Percentiles rank a stretch among this genome's conserved stretches.
These are phyloP conservation scores for Brachionus sp. DNA, from an alignment of 1,140 invertebrate species.

Conservation along the genomic window DNA sequence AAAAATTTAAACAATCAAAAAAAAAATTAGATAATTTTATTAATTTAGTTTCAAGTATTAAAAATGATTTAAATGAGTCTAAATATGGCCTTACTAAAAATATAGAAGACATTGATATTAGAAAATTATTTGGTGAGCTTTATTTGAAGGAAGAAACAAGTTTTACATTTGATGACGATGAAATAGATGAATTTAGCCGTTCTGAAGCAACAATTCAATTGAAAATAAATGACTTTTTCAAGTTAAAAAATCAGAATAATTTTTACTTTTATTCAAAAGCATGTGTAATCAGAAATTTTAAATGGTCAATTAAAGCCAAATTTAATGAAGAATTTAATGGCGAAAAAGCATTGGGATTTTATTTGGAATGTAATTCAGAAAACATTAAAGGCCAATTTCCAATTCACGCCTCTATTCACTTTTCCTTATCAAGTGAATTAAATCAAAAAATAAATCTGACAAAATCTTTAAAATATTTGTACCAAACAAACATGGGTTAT, in stretches of 20 bases:
- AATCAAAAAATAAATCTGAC: neutral
- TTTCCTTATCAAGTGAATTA: neutral
- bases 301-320: neutral
- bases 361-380: neutral
- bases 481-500: neutral
- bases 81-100: too few species aligned
- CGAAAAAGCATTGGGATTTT: neutral
- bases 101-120: neutral
- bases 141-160: neutral
- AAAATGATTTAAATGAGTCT: too few species aligned
- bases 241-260: neutral
- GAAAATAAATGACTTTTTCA: neutral
- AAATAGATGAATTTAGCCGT: neutral
- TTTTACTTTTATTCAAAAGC: neutral
- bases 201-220: neutral
- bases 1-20: too few species aligned
- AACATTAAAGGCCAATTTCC: neutral
- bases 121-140: neutral
- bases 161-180: neutral
- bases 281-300: neutral
- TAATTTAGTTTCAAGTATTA: too few species aligned
- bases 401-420: neutral
- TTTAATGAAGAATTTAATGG: neutral
- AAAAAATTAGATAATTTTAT: too few species aligned
- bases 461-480: neutral